Percentiles rank a stretch among this genome's conserved stretches.
These are phyloP conservation scores for Cisticola juncidis DNA, from an alignment of 2,113 vertebrate species.

Conservation along the genomic window DNA sequence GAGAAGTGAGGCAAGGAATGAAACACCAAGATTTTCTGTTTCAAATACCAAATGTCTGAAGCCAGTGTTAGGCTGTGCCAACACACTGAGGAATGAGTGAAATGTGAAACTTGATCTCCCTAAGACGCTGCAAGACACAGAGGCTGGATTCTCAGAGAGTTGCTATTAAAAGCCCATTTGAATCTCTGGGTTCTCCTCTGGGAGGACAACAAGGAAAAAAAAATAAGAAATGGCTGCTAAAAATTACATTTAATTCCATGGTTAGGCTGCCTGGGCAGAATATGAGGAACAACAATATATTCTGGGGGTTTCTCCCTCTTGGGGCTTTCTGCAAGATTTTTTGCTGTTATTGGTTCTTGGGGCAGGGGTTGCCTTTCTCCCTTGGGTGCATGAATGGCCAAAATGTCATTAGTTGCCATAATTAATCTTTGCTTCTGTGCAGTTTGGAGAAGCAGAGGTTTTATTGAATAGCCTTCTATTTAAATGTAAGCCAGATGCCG, in stretches of 20 bases:
- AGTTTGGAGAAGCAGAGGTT: conserved; percentile 47
- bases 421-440: conserved; percentile 53
- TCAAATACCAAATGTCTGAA: conserved; percentile 70
- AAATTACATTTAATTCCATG: conserved; percentile 47
- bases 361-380: conserved; percentile 32
- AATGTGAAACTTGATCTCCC: conserved; percentile 43
- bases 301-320: not conserved
- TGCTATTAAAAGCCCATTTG: conserved; percentile 58
- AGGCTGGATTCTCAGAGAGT: conserved; percentile 37
- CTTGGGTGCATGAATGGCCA: not conserved
- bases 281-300: not conserved
- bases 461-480: conserved; percentile 47
- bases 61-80: conserved; percentile 63
- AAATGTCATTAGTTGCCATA: not conserved
- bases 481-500: conserved; percentile 60
- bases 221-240: conserved; percentile 19
- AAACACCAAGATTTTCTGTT: conserved; percentile 72
- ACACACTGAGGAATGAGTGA: conserved; percentile 63
- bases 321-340: not conserved
- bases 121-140: conserved; percentile 42
- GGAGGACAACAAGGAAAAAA: conserved; percentile 2
- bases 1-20: conserved; percentile 69
- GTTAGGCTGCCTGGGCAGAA: conserved; percentile 17
- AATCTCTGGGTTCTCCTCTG: not conserved
- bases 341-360: not conserved